Conservation (phyloP, 2,888 invertebrate genomes). For the Macaria liturata region DNA sequence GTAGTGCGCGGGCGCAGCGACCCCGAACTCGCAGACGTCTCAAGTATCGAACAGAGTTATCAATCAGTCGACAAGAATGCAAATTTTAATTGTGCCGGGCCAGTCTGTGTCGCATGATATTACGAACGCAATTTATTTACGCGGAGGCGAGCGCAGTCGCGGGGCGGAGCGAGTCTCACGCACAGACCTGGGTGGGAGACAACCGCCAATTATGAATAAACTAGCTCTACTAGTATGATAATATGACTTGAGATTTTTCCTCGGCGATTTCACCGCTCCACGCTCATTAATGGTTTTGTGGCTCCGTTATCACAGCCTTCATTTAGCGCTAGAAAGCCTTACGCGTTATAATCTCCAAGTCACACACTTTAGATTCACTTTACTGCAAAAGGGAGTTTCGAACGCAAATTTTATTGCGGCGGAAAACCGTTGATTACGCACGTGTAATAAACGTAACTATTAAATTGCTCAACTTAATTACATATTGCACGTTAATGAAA, state of each 20-base stretch:
- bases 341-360: slow-evolving; percentile 31
- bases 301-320: slow-evolving; percentile 57
- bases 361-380: slow-evolving; percentile 27
- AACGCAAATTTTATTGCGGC: slow-evolving; percentile 14
- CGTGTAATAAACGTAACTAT: slow-evolving; percentile 5
- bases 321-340: slow-evolving; percentile 57
- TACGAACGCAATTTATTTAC: slow-evolving; percentile 71
- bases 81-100: slow-evolving; percentile 75
- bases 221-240: slow-evolving; percentile 79
- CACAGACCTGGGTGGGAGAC: slow-evolving; percentile 61
- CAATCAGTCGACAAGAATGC: slow-evolving; percentile 76
- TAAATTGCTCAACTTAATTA: slow-evolving; percentile 1
- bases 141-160: slow-evolving; percentile 47
- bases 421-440: slow-evolving; percentile 1
- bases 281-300: slow-evolving; percentile 76
- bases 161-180: slow-evolving; percentile 56
- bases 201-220: slow-evolving; percentile 80
- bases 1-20: slow-evolving; percentile 31
- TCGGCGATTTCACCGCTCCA: slow-evolving; percentile 73
- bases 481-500: no score
- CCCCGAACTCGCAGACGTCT: slow-evolving; percentile 55
- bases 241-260: slow-evolving; percentile 78
- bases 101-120: slow-evolving; percentile 63
- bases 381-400: slow-evolving; percentile 16
- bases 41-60: slow-evolving; percentile 71